Conservation (phyloP, 2,113 vertebrate genomes). For the Cyprinodon tularosa region DNA sequence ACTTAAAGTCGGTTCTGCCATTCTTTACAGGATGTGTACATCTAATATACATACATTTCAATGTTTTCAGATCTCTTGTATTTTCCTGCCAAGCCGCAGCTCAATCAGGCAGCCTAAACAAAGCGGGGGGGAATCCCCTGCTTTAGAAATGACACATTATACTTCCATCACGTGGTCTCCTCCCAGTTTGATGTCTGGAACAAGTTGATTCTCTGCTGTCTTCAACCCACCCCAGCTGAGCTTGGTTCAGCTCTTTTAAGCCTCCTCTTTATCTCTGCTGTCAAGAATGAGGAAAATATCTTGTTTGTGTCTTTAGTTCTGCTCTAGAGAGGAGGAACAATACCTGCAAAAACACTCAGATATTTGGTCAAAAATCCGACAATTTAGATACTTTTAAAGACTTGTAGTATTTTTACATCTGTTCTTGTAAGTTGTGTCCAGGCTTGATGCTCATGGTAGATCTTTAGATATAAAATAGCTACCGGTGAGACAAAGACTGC, state of each 20-base stretch:
- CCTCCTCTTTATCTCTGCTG: background rate
- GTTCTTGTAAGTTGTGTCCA: no score
- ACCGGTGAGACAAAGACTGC: no score
- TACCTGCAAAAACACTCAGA: no score
- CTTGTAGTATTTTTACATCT: no score
- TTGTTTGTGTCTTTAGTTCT: no score
- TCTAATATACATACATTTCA: background rate
- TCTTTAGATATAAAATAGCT: no score
- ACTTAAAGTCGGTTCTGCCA: no score
- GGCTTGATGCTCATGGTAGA: no score
- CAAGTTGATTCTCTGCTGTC: background rate
- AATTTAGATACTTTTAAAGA: no score
- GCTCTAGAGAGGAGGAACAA: no score
- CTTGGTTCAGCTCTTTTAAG: background rate
- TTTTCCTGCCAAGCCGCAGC: background rate
- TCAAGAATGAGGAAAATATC: background rate
- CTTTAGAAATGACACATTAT: background rate
- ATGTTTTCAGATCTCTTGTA: background rate
- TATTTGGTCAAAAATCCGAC: no score
- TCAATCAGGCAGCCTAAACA: background rate
- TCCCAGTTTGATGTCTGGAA: slow-evolving; percentile 1
- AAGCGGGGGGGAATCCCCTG: background rate
- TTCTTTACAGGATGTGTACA: background rate
- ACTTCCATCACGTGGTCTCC: background rate
- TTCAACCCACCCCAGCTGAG: background rate